Conservation (phyloP, 2,797 vertebrate genomes). For the Peromyscus attwateri region DNA sequence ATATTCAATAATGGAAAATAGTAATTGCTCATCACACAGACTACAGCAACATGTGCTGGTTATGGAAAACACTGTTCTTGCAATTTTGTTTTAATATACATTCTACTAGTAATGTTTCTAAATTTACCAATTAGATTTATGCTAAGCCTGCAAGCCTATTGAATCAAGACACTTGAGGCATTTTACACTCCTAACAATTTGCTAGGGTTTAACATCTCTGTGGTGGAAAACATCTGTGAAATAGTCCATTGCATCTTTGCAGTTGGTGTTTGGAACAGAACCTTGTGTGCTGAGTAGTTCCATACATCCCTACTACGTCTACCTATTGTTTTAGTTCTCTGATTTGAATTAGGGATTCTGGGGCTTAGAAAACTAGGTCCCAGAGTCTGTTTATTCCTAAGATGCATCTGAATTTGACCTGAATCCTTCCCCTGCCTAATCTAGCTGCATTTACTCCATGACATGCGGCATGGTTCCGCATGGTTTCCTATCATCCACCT, state of each 20-base stretch:
- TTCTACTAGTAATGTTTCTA: slow-evolving; percentile 43
- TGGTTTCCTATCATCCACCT: background rate
- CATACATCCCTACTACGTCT: background rate
- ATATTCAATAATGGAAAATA: slow-evolving; percentile 11
- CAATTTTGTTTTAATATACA: slow-evolving; percentile 14
- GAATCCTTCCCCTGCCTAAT: background rate
- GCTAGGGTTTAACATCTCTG: background rate
- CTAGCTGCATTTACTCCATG: background rate
- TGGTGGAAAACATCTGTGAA: background rate
- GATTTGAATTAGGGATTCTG: background rate
- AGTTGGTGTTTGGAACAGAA: background rate
- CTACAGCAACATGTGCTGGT: background rate
- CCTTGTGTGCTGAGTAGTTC: background rate
- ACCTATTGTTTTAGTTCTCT: background rate
- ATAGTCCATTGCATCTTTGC: background rate
- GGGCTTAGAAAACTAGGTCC: background rate
- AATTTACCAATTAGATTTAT: slow-evolving; percentile 3
- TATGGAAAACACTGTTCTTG: background rate
- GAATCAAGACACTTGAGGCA: slow-evolving; percentile 27
- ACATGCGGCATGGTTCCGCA: background rate
- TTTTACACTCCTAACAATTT: background rate
- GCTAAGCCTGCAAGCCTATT: background rate
- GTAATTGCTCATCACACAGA: background rate
- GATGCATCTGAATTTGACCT: background rate
- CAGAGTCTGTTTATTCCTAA: background rate